These are phyloP conservation scores for Lamellibrachia luymesi DNA, from an alignment of 1,140 invertebrate species.

Conservation along the genomic window DNA sequence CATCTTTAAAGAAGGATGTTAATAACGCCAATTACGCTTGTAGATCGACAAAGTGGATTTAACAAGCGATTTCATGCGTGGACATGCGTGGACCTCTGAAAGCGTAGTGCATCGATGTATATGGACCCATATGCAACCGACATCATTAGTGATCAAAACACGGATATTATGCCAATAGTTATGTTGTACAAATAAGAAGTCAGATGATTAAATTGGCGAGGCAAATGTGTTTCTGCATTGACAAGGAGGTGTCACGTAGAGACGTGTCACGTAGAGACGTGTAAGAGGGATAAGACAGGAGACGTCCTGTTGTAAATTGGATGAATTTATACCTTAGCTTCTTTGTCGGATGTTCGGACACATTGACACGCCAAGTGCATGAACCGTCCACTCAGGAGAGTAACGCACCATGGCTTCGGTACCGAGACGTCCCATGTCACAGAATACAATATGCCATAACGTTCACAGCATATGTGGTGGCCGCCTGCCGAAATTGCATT, in stretches of 20 bases:
- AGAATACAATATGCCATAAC: background rate
- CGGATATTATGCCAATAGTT: background rate
- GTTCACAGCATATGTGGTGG: background rate
- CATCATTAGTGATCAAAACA: background rate
- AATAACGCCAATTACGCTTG: background rate
- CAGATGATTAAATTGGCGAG: background rate
- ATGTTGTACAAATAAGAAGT: background rate
- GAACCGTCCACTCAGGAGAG: background rate
- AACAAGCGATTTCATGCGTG: background rate
- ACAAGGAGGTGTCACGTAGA: background rate
- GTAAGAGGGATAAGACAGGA: background rate
- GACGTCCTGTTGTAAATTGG: background rate
- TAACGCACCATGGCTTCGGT: background rate
- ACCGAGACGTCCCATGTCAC: background rate
- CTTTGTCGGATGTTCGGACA: background rate
- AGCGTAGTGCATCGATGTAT: background rate
- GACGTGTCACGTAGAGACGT: background rate
- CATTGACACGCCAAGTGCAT: background rate
- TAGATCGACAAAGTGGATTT: background rate
- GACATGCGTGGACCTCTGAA: background rate
- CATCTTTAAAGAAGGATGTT: background rate
- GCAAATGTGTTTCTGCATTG: background rate
- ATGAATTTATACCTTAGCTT: background rate
- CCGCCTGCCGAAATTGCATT: background rate
- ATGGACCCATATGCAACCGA: background rate